Conservation (phyloP, 2,113 vertebrate species). For the Typhlomys cinereus region DNA sequence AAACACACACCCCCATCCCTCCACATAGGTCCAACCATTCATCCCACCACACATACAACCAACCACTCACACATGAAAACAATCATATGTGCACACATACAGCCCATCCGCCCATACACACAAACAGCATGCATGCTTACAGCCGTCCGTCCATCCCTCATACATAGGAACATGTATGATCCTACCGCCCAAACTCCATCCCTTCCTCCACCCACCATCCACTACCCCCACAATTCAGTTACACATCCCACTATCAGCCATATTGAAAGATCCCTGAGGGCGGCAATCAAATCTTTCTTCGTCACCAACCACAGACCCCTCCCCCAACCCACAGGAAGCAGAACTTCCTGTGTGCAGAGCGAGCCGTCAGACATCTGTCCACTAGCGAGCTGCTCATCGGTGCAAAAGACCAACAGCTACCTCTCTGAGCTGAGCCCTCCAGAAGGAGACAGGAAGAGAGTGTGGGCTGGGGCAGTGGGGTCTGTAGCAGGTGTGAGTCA, state of each 20-base stretch:
- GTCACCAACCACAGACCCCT: neutral
- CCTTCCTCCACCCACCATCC: neutral
- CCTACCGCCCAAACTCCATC: neutral
- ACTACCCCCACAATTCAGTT: too few relatives aligned
- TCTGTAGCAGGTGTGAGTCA: neutral
- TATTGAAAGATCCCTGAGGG: rapidly evolving
- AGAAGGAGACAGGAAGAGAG: neutral
- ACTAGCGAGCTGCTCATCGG: neutral
- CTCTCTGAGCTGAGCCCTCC: neutral
- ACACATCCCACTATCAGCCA: neutral
- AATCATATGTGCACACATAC: neutral
- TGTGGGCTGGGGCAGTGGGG: too few relatives aligned
- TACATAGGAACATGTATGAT: neutral
- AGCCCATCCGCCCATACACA: neutral
- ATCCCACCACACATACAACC: neutral
- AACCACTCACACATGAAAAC: neutral
- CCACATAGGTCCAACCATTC: neutral
- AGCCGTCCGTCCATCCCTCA: neutral
- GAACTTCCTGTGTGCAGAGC: neutral
- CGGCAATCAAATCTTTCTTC: neutral
- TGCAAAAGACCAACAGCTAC: neutral
- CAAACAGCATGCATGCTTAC: neutral
- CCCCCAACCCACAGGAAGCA: neutral
- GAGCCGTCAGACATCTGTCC: too few relatives aligned
- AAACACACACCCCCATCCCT: neutral